These are phyloP conservation scores for Stenoptilia bipunctidactyla DNA, from an alignment of 2,888 invertebrate species.

Conservation along the genomic window DNA sequence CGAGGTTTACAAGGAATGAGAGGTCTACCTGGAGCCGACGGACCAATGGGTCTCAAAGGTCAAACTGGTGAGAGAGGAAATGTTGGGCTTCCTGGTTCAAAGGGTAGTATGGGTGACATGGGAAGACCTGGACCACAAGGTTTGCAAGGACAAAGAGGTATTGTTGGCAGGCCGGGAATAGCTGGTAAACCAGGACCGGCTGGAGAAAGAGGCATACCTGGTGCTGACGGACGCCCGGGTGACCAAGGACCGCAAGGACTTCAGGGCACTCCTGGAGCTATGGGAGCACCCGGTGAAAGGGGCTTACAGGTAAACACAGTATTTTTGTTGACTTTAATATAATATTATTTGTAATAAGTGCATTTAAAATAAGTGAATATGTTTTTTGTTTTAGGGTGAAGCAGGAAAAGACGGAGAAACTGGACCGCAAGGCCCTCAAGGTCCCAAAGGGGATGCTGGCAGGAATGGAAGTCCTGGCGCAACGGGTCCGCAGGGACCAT, in stretches of 20 bases:
- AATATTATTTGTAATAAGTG: no score
- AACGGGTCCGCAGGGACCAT: constrained; percentile 79
- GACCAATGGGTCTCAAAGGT: constrained; percentile 81
- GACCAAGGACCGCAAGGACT: constrained; percentile 85
- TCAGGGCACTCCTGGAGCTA: constrained; percentile 83
- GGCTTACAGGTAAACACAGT: constrained; percentile 80
- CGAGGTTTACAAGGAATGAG: constrained; percentile 75
- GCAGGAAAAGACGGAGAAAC: constrained; percentile 84
- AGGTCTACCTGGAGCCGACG: constrained; percentile 83
- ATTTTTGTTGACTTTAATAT: constrained; percentile 21
- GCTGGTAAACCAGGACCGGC: constrained; percentile 78
- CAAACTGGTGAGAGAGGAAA: constrained; percentile 79
- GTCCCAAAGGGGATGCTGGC: constrained; percentile 84
- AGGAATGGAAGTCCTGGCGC: constrained; percentile 83
- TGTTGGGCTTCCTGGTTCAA: constrained; percentile 57
- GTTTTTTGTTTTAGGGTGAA: no score
- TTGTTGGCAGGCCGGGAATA: constrained; percentile 77
- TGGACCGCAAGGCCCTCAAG: constrained; percentile 80
- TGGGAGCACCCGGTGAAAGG: constrained; percentile 84
- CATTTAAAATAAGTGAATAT: no score
- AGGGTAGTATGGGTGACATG: constrained; percentile 74
- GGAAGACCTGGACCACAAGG: constrained; percentile 79
- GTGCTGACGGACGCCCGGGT: constrained; percentile 88
- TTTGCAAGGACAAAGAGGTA: constrained; percentile 72
- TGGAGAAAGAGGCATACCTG: constrained; percentile 81